These are phyloP conservation scores for Drosophila sucinea DNA, from an alignment of 1,140 invertebrate species.

Conservation along the genomic window DNA sequence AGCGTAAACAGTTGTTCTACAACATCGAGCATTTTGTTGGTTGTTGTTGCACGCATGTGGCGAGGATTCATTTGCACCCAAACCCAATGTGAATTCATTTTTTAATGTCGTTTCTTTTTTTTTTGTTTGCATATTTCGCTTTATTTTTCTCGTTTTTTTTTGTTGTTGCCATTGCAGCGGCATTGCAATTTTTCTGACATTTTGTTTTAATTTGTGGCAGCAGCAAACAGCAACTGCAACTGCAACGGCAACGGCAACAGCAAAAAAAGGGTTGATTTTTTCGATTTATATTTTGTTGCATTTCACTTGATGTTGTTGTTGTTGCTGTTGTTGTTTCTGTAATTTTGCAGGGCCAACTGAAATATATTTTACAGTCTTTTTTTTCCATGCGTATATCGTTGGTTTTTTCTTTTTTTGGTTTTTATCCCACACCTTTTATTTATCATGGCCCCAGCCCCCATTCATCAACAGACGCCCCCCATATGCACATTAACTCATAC, in stretches of 20 bases:
- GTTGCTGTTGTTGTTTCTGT: conserved; percentile 50
- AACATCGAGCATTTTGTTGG: conserved; percentile 51
- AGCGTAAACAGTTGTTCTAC: conserved; percentile 43
- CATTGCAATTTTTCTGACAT: conserved; percentile 75
- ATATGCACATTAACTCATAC: conserved; percentile 29
- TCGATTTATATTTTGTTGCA: conserved; percentile 41
- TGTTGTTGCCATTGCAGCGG: conserved; percentile 23
- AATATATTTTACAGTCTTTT: conserved; percentile 19
- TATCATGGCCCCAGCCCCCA: conserved; percentile 9
- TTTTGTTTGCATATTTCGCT: conserved; percentile 27
- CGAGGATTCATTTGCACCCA: conserved; percentile 71
- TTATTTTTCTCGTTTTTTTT: conserved; percentile 47
- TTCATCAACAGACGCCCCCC: background rate
- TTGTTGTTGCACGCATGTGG: conserved; percentile 66
- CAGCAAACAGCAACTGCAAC: conserved; percentile 43
- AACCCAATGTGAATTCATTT: conserved; percentile 27
- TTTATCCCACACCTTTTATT: conserved; percentile 74
- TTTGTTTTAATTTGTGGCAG: conserved; percentile 81
- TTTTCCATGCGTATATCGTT: conserved; percentile 66
- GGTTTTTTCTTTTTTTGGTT: conserved; percentile 56
- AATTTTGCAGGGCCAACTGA: conserved; percentile 21
- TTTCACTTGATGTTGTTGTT: conserved; percentile 38
- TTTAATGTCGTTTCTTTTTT: conserved; percentile 28
- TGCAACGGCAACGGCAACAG: conserved; percentile 35
- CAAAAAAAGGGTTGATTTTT: conserved; percentile 75